Evolutionary conservation across 2,888 invertebrate species (phyloP), one percentile per base, ranked within the genome.

Genomic region (Cylindroiulus punctatus): DNA sequence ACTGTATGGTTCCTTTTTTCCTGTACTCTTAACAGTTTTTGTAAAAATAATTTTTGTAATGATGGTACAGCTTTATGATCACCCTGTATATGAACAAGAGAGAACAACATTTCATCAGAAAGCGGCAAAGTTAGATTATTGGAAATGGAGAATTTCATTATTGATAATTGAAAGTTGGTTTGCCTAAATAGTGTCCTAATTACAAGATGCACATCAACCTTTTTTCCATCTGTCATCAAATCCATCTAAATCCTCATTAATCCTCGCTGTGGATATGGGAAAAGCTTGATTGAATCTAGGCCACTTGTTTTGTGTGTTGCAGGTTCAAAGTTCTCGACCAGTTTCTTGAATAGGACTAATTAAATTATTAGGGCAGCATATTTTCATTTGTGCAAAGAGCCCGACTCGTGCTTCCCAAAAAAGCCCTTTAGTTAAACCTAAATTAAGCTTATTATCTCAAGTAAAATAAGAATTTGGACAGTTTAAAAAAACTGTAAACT

Each of bases 261-360:
- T 76, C 76, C 76, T 30, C 32, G 30, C 30, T 30, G 30, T 14
- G 76, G n/a, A 17, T 32, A 76, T 76, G n/a, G 47, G 47, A n/a
- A 52, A 52, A 52, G 52, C n/a, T n/a, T 52, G 5, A 65, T 65
- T 65, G 44, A 17, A 30, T 76, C 32, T 76, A 76, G 76, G 76
- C 76, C 76, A 76, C 76, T n/a, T 30, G 76, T 26, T 76, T 76
- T 76, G 36, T 30, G 17, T 26, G 65, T 4, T 26, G 26, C 30
- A 30, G 30, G 76, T 76, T 76, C 76, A 76, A 76, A 76, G 76
- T 76, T 76, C 30, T 76, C 30, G 0, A 32, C 17, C 22, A 14
- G 76, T 14, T n/a, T n/a, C 26, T 30, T 76, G 14, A 5, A 30
- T 10, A 65, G 22, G 57, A 1, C 26, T 44, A 44, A 1, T 44